Evolutionary conservation across 1,140 invertebrate species (phyloP).

Genomic region (Trichomalopsis sarcophagae): DNA sequence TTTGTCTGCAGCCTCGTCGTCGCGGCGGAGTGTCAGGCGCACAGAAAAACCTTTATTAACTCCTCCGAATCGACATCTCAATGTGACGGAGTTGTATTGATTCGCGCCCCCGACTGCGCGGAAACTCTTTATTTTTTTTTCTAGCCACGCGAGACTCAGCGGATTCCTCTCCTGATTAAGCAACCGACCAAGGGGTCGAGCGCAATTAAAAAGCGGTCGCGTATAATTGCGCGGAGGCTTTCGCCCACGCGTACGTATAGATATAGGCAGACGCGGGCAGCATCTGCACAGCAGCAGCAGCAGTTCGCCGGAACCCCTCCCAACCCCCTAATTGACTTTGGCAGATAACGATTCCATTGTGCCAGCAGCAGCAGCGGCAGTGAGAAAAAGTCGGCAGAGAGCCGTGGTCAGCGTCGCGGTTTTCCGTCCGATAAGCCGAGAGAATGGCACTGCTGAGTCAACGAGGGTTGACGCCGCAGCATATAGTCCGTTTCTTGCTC

Average conservation of each 20-base stretch:
- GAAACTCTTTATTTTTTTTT: neutral
- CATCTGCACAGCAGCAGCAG: neutral
- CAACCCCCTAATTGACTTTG: conserved; percentile 51
- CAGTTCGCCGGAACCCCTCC: neutral
- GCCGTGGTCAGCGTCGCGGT: conserved; percentile 52
- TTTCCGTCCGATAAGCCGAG: conserved; percentile 58
- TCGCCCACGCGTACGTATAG: neutral
- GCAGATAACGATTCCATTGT: conserved; percentile 67
- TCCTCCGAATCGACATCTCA: conserved; percentile 47
- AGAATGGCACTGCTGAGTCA: conserved; percentile 66
- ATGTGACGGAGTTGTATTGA: conserved; percentile 51
- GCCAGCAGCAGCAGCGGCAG: neutral
- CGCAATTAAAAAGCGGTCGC: conserved; percentile 38
- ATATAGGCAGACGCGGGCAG: neutral
- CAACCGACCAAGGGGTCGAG: neutral
- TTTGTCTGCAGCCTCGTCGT: conserved; percentile 37
- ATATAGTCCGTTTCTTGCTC: conserved; percentile 35
- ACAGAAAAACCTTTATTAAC: conserved; percentile 55
- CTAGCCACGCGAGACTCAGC: neutral
- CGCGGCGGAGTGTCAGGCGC: conserved; percentile 40
- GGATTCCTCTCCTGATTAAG: conserved; percentile 13
- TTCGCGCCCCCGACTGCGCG: conserved; percentile 17
- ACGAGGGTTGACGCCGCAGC: conserved; percentile 54
- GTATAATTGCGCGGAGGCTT: conserved; percentile 7
- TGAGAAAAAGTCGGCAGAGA: conserved; percentile 14